Evolutionary conservation across 2,113 vertebrate genomes (phyloP), one percentile per base, ranked within the genome.

Genomic region (Tetrax tetrax): DNA sequence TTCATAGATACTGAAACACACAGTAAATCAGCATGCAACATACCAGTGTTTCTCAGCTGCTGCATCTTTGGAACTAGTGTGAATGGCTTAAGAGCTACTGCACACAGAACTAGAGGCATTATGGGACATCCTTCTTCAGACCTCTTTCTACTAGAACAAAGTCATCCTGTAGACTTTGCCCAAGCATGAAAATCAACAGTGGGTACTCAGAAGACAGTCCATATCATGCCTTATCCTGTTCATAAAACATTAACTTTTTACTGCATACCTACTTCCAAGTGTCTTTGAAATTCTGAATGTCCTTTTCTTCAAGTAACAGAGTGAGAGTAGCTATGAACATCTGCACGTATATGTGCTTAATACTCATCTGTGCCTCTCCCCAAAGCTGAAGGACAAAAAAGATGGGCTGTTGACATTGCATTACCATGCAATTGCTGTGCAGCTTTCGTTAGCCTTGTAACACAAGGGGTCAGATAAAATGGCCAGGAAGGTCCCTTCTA

Each of bases 361-460:
- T 38, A 28, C 37, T 77, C 31, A 23, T 43, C 25, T 60, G 27
- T 50, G 35, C 31, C 31, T 89, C n/a, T 76, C 24, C 33, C 65
- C 38, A 85, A 64, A 90, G 84, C 50, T 96, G 95, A 96, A 95
- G 95, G 96, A 94, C 95, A 74, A 94, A 96, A 95, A 85, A 38
- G 59, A 95, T 91, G 50, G 35, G 72, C 57, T 78, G 57, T 75
- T 96, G 87, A 91, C 95, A 89, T 48, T 91, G 77, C 65, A 72
- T 82, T 91, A 82, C 48, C 57, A 56, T 53, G 72, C 87, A 92
- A 75, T 78, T 89, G 57, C 89, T 65, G 77, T 89, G 65, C 72
- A 93, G 69, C 35, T 94, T 95, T 82, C 93, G 82, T 93, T 93
- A 95, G 91, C 84, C 80, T 89, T 82, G 57, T 91, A 93, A 94